phyloP scores from a whole-genome alignment of 2,888 invertebrate genomes.

The Hemaris fuciformis region DNA sequence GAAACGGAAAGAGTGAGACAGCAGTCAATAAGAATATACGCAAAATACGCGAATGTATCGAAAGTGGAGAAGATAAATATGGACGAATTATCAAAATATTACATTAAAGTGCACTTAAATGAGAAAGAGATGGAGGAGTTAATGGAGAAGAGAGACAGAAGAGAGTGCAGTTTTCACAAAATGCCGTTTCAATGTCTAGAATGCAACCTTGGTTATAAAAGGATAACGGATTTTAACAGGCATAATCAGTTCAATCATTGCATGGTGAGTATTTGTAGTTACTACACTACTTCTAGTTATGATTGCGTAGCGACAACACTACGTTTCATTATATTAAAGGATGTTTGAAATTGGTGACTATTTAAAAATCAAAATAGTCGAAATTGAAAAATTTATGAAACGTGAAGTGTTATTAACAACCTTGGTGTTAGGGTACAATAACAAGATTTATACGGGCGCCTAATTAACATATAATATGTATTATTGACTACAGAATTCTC shows the following conservation, averaged over 20 bases:
- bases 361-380: too few species aligned
- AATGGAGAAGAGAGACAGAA: slow-evolving; percentile 27
- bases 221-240: slow-evolving; percentile 18
- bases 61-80: slow-evolving; percentile 23
- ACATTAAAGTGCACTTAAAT: slow-evolving; percentile 19
- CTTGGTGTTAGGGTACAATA: too few species aligned
- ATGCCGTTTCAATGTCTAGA: slow-evolving; percentile 24
- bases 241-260: slow-evolving; percentile 29
- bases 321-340: not conserved
- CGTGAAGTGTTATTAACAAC: too few species aligned
- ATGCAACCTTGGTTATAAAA: slow-evolving; percentile 21
- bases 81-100: slow-evolving; percentile 21
- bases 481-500: too few species aligned
- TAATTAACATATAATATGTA: too few species aligned
- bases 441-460: too few species aligned
- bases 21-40: slow-evolving; percentile 18
- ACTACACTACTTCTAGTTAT: too few species aligned
- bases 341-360: too few species aligned
- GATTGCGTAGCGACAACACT: not conserved
- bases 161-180: slow-evolving; percentile 18
- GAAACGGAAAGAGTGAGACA: slow-evolving; percentile 4
- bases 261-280: slow-evolving; percentile 20
- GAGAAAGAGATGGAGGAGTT: slow-evolving; percentile 24
- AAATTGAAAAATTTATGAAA: too few species aligned
- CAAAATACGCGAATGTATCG: slow-evolving; percentile 16